These are phyloP conservation scores for Cheilosia pagana DNA, from an alignment of 2,888 invertebrate genomes.

Conservation along the genomic window DNA sequence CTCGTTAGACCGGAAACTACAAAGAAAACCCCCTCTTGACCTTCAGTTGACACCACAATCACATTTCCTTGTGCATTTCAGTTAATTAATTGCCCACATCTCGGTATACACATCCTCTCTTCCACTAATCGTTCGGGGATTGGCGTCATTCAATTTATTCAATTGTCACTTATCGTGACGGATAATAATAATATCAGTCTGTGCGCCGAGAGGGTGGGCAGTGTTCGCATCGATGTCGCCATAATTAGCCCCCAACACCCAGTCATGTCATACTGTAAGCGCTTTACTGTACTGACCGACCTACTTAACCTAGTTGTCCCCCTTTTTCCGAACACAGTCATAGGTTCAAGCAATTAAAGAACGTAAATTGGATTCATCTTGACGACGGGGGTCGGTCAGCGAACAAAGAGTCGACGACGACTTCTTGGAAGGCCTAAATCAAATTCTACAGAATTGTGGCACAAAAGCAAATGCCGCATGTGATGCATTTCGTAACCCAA, in stretches of 20 bases:
- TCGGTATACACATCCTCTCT: constrained; percentile 13
- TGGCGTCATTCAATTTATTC: constrained; percentile 72
- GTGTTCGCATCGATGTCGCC: constrained; percentile 50
- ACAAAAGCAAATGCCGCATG: not conserved
- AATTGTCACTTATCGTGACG: constrained; percentile 69
- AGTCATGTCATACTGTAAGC: constrained; percentile 27
- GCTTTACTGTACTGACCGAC: constrained; percentile 37
- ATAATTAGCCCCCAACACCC: constrained; percentile 36
- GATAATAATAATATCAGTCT: constrained; percentile 63
- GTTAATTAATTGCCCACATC: constrained; percentile 6
- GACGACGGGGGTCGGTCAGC: not conserved
- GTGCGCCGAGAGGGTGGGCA: constrained; percentile 9
- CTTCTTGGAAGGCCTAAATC: constrained; percentile 35
- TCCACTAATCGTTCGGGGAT: constrained; percentile 40
- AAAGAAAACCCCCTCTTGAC: not conserved
- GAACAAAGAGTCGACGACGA: constrained; percentile 3
- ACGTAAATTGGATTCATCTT: constrained; percentile 50
- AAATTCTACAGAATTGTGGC: constrained; percentile 19
- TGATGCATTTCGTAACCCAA: not conserved
- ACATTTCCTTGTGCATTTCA: constrained; percentile 2
- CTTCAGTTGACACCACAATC: too few species aligned
- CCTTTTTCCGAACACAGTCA: constrained; percentile 4
- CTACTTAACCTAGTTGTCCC: constrained; percentile 24
- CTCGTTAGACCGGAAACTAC: too few species aligned
- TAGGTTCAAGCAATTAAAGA: constrained; percentile 42